phyloP scores from a whole-genome alignment of 2,797 vertebrate species.

The Girardinus metallicus region DNA sequence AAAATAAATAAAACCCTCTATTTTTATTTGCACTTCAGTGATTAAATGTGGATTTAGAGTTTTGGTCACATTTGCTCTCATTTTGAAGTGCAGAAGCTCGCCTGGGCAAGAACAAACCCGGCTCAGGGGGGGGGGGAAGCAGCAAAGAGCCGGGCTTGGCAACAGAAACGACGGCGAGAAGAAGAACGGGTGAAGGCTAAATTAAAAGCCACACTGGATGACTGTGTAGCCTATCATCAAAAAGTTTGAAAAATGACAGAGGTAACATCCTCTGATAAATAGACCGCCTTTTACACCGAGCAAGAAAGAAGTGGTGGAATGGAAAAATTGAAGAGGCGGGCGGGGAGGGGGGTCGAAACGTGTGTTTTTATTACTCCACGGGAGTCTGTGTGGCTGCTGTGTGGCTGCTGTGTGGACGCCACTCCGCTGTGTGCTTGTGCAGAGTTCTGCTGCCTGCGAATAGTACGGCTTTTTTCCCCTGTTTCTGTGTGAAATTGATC shows the following conservation, averaged over 20 bases:
- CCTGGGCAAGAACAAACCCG: conserved; percentile 10
- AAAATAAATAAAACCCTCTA: neutral
- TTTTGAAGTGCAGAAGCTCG: neutral
- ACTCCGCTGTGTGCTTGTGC: conserved; percentile 17
- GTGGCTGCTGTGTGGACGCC: conserved; percentile 9
- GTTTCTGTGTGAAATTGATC: conserved; percentile 18
- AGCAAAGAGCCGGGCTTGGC: neutral
- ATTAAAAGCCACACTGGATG: conserved; percentile 23
- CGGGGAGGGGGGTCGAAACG: neutral
- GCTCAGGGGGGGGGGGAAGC: conserved; percentile 3
- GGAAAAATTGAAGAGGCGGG: conserved; percentile 20
- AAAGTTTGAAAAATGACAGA: conserved; percentile 53
- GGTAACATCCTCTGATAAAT: conserved; percentile 40
- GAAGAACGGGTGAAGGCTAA: conserved; percentile 13
- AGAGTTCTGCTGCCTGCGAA: conserved; percentile 16
- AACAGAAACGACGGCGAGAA: conserved; percentile 16
- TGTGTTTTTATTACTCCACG: conserved; percentile 5
- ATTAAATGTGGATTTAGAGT: neutral
- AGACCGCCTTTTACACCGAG: conserved; percentile 32
- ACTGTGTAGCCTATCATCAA: conserved; percentile 45
- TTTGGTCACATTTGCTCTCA: too few species aligned
- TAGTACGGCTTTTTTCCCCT: conserved; percentile 1
- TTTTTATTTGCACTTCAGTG: neutral
- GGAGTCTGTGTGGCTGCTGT: conserved; percentile 11
- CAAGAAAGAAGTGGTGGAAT: conserved; percentile 9